phyloP scores from a whole-genome alignment of 1,140 invertebrate genomes.

The Drosophila eugracilis region DNA sequence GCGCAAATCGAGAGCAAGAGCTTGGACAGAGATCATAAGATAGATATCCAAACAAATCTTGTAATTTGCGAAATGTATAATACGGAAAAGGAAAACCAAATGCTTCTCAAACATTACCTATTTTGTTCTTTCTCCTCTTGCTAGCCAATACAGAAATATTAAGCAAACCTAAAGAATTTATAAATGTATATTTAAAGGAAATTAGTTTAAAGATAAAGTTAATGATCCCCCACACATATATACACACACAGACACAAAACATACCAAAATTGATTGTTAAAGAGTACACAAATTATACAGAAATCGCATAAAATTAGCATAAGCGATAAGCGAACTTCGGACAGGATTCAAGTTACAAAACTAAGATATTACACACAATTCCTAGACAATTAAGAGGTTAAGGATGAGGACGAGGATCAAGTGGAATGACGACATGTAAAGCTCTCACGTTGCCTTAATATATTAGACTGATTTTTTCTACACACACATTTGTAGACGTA shows the following conservation, averaged over 20 bases:
- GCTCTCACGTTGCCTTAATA: constrained; percentile 85
- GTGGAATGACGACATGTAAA: constrained; percentile 61
- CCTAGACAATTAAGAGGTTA: constrained; percentile 27
- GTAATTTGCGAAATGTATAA: constrained; percentile 30
- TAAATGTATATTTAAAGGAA: constrained; percentile 31
- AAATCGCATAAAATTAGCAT: constrained; percentile 1
- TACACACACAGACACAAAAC: constrained; percentile 60
- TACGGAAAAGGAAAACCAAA: constrained; percentile 27
- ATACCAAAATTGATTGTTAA: constrained; percentile 73
- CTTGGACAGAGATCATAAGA: constrained; percentile 2
- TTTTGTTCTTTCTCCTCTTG: constrained; percentile 54
- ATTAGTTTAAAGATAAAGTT: constrained; percentile 43
- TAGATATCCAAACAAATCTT: constrained; percentile 35
- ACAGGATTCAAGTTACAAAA: constrained; percentile 45
- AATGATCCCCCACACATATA: constrained; percentile 6
- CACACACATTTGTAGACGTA: constrained; percentile 32
- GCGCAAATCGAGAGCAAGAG: constrained; percentile 17
- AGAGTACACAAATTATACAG: constrained; percentile 31
- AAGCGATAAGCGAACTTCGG: constrained; percentile 22
- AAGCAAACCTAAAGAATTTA: constrained; percentile 52
- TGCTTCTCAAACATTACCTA: constrained; percentile 40
- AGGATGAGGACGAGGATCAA: constrained; percentile 35
- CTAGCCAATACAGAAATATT: constrained; percentile 59
- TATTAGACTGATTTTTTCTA: constrained; percentile 85
- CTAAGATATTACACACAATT: constrained; percentile 46